These are phyloP conservation scores for Molorchus minor DNA, from an alignment of 2,888 invertebrate genomes.

Conservation along the genomic window DNA sequence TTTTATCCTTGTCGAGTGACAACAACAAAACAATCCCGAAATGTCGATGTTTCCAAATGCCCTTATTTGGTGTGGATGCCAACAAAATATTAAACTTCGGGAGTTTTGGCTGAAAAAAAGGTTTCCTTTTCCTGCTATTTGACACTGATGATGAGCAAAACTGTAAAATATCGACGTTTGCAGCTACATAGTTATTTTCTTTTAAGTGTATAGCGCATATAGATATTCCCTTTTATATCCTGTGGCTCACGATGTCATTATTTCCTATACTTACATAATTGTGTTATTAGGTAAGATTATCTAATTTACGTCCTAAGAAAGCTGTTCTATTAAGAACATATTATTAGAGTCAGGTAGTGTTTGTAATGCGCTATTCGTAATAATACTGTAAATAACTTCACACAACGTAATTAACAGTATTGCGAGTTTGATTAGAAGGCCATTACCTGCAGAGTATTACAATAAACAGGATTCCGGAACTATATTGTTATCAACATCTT, in stretches of 20 bases:
- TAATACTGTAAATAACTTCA: neutral
- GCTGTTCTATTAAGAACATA: no score
- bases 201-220: neutral
- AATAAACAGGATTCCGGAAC: constrained; percentile 34
- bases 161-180: neutral
- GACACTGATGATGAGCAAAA: no score
- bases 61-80: no score
- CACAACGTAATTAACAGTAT: constrained; percentile 2
- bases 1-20: no score
- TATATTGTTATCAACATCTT: constrained; percentile 27
- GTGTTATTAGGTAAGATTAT: neutral
- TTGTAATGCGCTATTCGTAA: neutral
- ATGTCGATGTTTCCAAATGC: no score
- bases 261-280: neutral
- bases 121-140: no score
- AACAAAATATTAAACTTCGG: no score
- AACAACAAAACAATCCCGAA: no score
- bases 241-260: neutral
- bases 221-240: neutral
- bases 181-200: neutral
- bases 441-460: constrained; percentile 7
- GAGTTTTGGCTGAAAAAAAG: no score
- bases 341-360: neutral
- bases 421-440: constrained; percentile 2
- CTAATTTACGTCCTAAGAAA: neutral